Evolutionary conservation across 2,888 invertebrate genomes (phyloP), one percentile per base, ranked within the genome.

Genomic region (Mesorhabditis belari): DNA sequence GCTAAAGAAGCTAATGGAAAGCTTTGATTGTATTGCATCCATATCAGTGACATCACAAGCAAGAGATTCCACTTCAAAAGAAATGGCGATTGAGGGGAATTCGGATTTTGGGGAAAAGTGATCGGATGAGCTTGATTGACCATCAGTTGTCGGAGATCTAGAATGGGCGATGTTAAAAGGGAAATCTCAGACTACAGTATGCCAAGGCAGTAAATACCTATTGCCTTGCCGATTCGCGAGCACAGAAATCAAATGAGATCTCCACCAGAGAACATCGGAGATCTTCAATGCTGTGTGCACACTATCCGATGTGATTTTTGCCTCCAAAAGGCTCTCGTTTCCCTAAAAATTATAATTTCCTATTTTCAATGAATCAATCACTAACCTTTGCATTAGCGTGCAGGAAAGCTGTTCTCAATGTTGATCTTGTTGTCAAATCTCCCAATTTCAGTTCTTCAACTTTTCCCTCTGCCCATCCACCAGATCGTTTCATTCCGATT

Each of bases 241-340:
- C 44, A 49, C 19, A 26, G 35, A 49, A 4, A 23, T 35, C 35
- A 65, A 28, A 54, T 62, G 67, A 17, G 44, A 55, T 49, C 61
- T 63, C 69, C 69, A 69, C 69, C 69, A 69, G 23, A 56, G 52
- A 4, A 58, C 57, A 54, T 70, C 70, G 24, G 62, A 57, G 17
- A 70, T 54, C 9, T 58, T 28, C 3, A 67, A 17, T 12, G 62
- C 57, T 3, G 56, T 64, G 5, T 55, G 49, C 2, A 64, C 60
- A 5, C 52, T 49, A 51, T 66, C 64, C 27, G 66, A 66, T 6
- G 26, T 26, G 25, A 44, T 6, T 57, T 26, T 55, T 27, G 44
- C 9, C 55, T 52, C 4, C 54, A 49, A n/a, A 26, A 21, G 26
- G 19, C 44, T 23, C 27, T 25, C 28, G 12, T n/a, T 49, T 53